phyloP scores from a whole-genome alignment of 1,140 invertebrate genomes.

The Heliconius nattereri region DNA sequence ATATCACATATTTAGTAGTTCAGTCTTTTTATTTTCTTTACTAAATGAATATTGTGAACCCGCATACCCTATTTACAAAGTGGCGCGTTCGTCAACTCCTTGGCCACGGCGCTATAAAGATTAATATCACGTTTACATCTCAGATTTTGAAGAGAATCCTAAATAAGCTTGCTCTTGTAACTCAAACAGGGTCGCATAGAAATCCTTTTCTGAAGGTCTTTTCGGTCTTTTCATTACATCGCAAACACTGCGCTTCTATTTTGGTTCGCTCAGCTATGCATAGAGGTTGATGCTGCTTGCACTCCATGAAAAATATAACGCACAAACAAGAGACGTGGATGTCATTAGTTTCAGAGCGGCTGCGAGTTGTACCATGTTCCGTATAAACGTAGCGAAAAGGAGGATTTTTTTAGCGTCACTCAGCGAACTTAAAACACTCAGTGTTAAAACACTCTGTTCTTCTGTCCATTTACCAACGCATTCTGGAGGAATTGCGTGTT shows the following conservation, averaged over 20 bases:
- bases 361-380: background rate
- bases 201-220: constrained; percentile 43
- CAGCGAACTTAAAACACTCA: too few species aligned
- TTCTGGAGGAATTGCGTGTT: too few species aligned
- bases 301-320: constrained; percentile 49
- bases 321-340: constrained; percentile 40
- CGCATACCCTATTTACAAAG: background rate
- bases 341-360: constrained; percentile 46
- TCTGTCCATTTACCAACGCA: too few species aligned
- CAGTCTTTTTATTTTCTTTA: background rate
- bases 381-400: constrained; percentile 13
- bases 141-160: constrained; percentile 22
- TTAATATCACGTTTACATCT: background rate
- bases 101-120: background rate
- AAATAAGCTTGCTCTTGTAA: constrained; percentile 30
- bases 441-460: too few species aligned
- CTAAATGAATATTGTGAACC: background rate
- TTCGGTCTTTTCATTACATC: constrained; percentile 42
- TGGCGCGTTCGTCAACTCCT: background rate
- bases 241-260: constrained; percentile 63
- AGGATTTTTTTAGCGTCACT: too few species aligned
- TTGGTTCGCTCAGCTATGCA: constrained; percentile 53
- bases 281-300: constrained; percentile 46
- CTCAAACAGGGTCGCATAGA: constrained; percentile 33
- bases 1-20: too few species aligned